Evolutionary conservation across 1,140 invertebrate species (phyloP).

Genomic region (Oryctes rhinoceros): DNA sequence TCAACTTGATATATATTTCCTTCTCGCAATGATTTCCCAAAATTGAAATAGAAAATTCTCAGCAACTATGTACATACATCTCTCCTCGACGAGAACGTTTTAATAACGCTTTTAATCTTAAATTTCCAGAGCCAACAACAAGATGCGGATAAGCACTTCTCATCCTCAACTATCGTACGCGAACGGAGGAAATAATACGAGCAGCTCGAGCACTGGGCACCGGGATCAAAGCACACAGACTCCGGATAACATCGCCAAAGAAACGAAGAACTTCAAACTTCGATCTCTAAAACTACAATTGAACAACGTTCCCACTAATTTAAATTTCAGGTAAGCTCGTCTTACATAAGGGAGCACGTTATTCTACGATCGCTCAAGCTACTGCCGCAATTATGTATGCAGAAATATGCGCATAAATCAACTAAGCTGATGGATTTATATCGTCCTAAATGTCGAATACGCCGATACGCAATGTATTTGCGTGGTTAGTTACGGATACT

Average conservation of each 20-base stretch:
- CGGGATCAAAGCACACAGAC: constrained; percentile 73
- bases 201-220: constrained; percentile 53
- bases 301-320: constrained; percentile 69
- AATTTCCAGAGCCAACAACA: constrained; percentile 49
- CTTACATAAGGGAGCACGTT: not conserved
- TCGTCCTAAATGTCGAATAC: not conserved
- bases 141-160: constrained; percentile 62
- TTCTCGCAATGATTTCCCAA: too few relatives aligned
- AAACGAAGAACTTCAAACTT: constrained; percentile 71
- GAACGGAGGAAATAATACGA: constrained; percentile 63
- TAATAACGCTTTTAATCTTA: not conserved
- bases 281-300: constrained; percentile 73
- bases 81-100: not conserved
- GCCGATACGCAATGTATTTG: not conserved
- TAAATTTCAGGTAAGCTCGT: constrained; percentile 69
- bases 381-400: not conserved
- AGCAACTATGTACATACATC: too few relatives aligned
- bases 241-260: constrained; percentile 72
- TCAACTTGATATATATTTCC: too few relatives aligned
- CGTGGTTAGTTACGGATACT: not conserved
- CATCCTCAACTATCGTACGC: constrained; percentile 68
- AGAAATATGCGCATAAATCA: constrained; percentile 17
- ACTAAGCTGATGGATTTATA: not conserved
- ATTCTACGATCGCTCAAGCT: not conserved
- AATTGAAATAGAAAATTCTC: too few relatives aligned